Conservation (phyloP, 92 coral and sea anemone genomes). For the Hydrozoanthus gracilis region DNA sequence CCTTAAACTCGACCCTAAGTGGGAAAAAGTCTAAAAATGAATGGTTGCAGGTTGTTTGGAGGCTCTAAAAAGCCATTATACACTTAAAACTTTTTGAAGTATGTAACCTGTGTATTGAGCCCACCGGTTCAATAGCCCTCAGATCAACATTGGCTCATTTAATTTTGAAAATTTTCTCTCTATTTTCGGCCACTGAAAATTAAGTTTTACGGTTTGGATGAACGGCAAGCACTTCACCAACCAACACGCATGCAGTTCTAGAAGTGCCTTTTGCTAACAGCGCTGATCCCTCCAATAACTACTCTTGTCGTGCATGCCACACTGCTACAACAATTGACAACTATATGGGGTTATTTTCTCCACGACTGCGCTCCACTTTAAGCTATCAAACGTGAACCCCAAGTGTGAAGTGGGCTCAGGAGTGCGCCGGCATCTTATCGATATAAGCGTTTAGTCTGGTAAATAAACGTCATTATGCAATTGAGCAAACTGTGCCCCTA, state of each 20-base stretch:
- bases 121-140: too few relatives aligned
- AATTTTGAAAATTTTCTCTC: too few relatives aligned
- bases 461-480: slow-evolving; percentile 15
- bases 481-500: slow-evolving; percentile 22
- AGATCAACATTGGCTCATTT: too few relatives aligned
- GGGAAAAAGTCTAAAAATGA: not conserved
- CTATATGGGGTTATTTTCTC: slow-evolving; percentile 7
- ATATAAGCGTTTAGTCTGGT: slow-evolving; percentile 17
- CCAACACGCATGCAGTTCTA: too few relatives aligned
- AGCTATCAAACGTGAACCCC: slow-evolving; percentile 1
- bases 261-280: not conserved
- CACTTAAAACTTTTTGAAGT: too few relatives aligned
- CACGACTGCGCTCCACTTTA: slow-evolving; percentile 31
- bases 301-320: not conserved
- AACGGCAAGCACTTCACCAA: not conserved
- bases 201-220: too few relatives aligned
- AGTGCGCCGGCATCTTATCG: not conserved
- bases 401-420: slow-evolving; percentile 20
- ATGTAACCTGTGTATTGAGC: too few relatives aligned
- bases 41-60: not conserved
- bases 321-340: not conserved
- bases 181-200: too few relatives aligned
- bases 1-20: not conserved
- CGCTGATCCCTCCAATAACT: not conserved
- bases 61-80: too few relatives aligned